Evolutionary conservation across 2,888 invertebrate genomes (phyloP), one percentile per base, ranked within the genome.

Genomic region (Amiota minor): DNA sequence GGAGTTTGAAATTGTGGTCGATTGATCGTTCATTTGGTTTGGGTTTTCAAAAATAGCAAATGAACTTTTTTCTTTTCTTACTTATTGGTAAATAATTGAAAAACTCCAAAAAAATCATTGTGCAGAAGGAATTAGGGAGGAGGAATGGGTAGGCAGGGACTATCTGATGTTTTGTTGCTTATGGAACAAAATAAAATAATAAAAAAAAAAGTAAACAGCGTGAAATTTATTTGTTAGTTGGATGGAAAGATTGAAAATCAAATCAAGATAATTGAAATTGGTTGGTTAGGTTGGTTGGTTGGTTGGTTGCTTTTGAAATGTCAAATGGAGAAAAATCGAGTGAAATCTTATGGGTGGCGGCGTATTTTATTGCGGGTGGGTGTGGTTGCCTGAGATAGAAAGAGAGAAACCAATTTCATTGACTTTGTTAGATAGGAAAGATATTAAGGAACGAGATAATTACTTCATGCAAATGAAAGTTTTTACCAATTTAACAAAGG

Each of bases 1-100:
- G 59, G 20, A 35, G 35, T 35, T 8, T 62, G 62, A 35, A 45
- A 62, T 62, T 23, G 23, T 68, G 6, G 49, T 49, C 67, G 50
- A 50, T 65, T 18, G 16, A 16, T 47, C 65, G 50, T 9, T 18
- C 53, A n/a, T 65, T 47, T 47, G 59, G 20, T 12, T 1, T 35
- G 65, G 10, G 47, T 16, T 9, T 9, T 47, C 18, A 49, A 14
- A n/a, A 14, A 50, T 0, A 12, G 23, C 23, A 65, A 47, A 47
- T 50, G 67, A 49, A 49, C 11, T 11, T 50, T 18, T 50, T 2
- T 20, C 11, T 16, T 56, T 53, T 53, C n/a, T 16, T 53, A 16
- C n/a, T 16, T 53, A 16, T 59, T 59, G 47, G 47, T 50, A 53
- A 68, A 68, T 53, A 68, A 68, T 68, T 68, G 67, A 68, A 68